Base-by-base conservation (phyloP, 2,888 invertebrate species). In the Chrysolina americana region DNA sequence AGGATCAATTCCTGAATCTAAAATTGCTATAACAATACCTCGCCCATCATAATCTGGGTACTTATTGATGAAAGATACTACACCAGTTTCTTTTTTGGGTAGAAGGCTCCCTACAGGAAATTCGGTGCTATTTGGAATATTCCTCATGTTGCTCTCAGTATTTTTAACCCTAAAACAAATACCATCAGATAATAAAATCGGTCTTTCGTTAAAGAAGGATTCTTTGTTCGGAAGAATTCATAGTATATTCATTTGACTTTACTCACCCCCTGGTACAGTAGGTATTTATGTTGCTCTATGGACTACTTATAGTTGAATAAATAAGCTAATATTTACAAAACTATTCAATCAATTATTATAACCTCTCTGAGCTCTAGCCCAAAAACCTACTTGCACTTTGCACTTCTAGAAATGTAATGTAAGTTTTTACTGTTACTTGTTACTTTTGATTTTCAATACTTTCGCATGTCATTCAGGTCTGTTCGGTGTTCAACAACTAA, bases 1-100 rank as follows among this genome's bases (percentile, higher is more conserved):
- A 28, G 99, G 98, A 91, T 99, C 99, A 70, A 99, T 96, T 10
- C 99, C 99, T 3, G 98, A 98, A 89, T 99, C 99, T 83, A 99
- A 94, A 87, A 99, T 95, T 59, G 98, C 99, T 86, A 99, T 98
- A 80, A 95, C 90, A 68, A 96, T 94, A 83, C 94, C 95, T 84
- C 96, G 92, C 53, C 99, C 99, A 91, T 99, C 98, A 87, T 94
- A 97, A 71, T 93, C 91, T 0, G 97, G 95, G 90, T 96, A 93
- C 90, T 97, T 98, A 82, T 91, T 92, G 77, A 98, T 88, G 90
- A 98, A 98, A 77, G 94, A 93, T 63, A 92, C 90, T 11, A 97
- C 96, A 75, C 96, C 96, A 41, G 98, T 98, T 89, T 98, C 98
- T 89, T 94, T 95, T 90, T 98, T 98, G 65, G 98, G 98, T 85